phyloP scores from a whole-genome alignment of 2,888 invertebrate species.

The Clanis bilineata region DNA sequence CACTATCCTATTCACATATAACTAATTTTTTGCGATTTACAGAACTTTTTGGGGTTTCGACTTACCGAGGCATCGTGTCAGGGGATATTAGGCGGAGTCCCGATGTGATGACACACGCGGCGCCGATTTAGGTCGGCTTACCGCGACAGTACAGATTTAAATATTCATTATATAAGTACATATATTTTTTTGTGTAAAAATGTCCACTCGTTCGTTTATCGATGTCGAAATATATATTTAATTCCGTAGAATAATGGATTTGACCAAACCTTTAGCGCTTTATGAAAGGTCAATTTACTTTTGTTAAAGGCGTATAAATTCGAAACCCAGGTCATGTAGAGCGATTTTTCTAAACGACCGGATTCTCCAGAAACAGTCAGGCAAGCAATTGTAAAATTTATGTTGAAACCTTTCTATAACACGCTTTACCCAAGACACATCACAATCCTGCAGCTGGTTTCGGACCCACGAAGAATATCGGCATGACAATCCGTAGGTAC shows the following conservation, averaged over 20 bases:
- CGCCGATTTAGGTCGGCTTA: conserved; percentile 34
- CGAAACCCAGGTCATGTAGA: no score
- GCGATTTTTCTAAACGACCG: no score
- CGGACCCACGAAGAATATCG: no score
- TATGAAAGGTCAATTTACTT: no score
- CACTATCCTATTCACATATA: no score
- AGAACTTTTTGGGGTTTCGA: neutral
- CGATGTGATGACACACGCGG: conserved; percentile 42
- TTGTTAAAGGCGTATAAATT: no score
- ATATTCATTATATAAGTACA: conserved; percentile 32
- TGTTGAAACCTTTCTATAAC: no score
- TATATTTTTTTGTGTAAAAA: conserved; percentile 28
- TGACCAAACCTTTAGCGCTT: neutral
- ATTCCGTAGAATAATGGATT: neutral
- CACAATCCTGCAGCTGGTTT: no score
- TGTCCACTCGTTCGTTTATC: conserved; percentile 19
- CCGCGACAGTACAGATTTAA: conserved; percentile 27
- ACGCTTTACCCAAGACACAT: no score
- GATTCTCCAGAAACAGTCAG: no score
- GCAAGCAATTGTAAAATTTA: no score
- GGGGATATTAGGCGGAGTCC: conserved; percentile 35
- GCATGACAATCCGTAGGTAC: no score
- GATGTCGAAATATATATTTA: neutral
- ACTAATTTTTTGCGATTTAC: neutral
- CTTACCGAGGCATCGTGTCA: conserved; percentile 13